Conservation (phyloP, 2,888 invertebrate genomes). For the Subacronicta megacephala region DNA sequence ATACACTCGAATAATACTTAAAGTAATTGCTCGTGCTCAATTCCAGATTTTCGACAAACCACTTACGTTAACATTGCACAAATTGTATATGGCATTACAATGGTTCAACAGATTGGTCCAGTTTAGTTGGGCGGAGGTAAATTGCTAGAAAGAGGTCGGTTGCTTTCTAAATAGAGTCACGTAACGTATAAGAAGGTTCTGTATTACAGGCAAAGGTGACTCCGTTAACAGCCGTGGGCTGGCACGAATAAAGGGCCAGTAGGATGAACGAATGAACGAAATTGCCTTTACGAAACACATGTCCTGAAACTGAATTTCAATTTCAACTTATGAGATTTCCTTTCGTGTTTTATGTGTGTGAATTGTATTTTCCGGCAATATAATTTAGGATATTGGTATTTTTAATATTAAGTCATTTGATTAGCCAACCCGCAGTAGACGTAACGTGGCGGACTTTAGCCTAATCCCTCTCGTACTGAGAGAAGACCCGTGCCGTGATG, state of each 20-base stretch:
- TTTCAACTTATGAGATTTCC: conserved; percentile 55
- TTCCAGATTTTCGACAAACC: conserved; percentile 54
- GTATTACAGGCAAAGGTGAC: conserved; percentile 72
- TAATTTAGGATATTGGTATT: no score
- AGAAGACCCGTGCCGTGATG: no score
- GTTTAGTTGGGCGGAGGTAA: conserved; percentile 75
- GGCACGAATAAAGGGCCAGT: conserved; percentile 62
- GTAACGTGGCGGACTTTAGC: no score
- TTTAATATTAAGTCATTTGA: no score
- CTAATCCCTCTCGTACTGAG: no score
- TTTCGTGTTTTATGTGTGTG: conserved; percentile 29
- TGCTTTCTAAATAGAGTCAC: conserved; percentile 83
- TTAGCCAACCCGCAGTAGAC: no score
- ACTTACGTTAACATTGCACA: conserved; percentile 65
- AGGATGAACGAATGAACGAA: conserved; percentile 63
- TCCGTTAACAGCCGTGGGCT: conserved; percentile 63
- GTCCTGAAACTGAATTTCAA: conserved; percentile 60
- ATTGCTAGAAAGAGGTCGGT: conserved; percentile 77
- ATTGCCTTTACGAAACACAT: conserved; percentile 61
- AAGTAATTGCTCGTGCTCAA: conserved; percentile 57
- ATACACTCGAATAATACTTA: conserved; percentile 55
- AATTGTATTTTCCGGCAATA: background rate
- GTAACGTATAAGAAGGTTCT: conserved; percentile 78
- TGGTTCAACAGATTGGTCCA: conserved; percentile 74
- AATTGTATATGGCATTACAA: conserved; percentile 71